Conservation (phyloP, 1,140 invertebrate species). For the Meloidogyne chitwoodi region DNA sequence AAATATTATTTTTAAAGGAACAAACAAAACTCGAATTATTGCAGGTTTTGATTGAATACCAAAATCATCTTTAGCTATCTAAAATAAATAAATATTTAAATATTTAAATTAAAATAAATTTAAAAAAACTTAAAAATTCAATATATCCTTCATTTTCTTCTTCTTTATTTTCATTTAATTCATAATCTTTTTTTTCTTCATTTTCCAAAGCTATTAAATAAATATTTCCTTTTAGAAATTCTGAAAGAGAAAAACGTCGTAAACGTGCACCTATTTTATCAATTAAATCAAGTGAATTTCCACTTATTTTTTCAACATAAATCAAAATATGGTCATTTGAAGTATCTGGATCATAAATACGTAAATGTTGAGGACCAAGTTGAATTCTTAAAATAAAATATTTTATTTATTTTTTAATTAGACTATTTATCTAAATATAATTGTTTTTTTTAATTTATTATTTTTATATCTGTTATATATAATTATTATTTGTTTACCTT, state of each 20-base stretch:
- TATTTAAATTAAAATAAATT: not conserved
- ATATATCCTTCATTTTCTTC: not conserved
- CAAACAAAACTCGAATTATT: conserved; percentile 15
- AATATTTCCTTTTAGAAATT: conserved; percentile 42
- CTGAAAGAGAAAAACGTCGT: conserved; percentile 41
- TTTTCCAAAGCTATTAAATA: conserved; percentile 19
- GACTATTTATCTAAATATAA: no score
- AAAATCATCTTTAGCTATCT: conserved; percentile 20
- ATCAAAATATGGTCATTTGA: conserved; percentile 41
- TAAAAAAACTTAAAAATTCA: not conserved
- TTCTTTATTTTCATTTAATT: not conserved
- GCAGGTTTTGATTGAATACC: conserved; percentile 15
- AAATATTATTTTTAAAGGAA: conserved; percentile 5
- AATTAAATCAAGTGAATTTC: conserved; percentile 19
- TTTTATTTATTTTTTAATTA: no score
- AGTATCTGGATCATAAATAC: conserved; percentile 45
- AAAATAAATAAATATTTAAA: conserved; percentile 11
- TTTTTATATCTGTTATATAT: not conserved
- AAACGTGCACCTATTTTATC: conserved; percentile 18
- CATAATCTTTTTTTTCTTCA: conserved; percentile 1
- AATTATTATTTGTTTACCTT: conserved; percentile 26
- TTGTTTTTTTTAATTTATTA: no score
- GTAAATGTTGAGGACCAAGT: conserved; percentile 32
- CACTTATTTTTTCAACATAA: conserved; percentile 16
- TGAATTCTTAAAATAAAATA: conserved; percentile 14